Evolutionary conservation across 2,113 vertebrate genomes (phyloP), one percentile per base, ranked within the genome.

Genomic region (Toxostoma redivivum): DNA sequence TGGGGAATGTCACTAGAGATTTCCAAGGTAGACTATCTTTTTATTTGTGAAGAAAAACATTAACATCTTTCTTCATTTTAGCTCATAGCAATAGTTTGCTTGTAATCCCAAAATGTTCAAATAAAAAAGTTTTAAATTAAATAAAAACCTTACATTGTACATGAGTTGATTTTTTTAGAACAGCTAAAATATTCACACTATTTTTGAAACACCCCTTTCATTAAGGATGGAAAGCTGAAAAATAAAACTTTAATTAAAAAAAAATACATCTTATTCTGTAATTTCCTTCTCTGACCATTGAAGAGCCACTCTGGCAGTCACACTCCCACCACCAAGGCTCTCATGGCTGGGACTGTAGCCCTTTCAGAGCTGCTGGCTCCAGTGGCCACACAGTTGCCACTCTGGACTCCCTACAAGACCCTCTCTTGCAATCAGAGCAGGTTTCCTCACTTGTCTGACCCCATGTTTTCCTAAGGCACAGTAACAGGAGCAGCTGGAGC

Each of bases 401-500:
- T 7, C 15, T 13, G 13, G 20, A 9, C 8, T 23, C 15, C 42
- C 28, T 14, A 10, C n/a, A 64, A 23, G 30, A 48, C 5, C 5
- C 50, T 6, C 25, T 24, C 20, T 11, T 15, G 7, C 22, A 12
- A 15, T 23, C 35, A 48, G 28, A 24, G 10, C 28, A 56, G 8
- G 10, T 12, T 65, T 40, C n/a, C 19, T 20, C 5, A 9, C 11
- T 7, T 16, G 14, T 28, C 56, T 0, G 0, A n/a, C 19, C 8
- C 19, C 5, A 15, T n/a, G 6, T 65, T 85, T 74, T 64, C 18
- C 58, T 31, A 24, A 31, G 33, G 38, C 6, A 10, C n/a, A 47
- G 28, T 8, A 64, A 19, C 18, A 56, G 15, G 56, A 65, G 21
- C 15, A n/a, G 35, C 48, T 65, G 19, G 15, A 47, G 28, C 28